phyloP scores from a whole-genome alignment of 1,140 invertebrate genomes.

The Lordiphosa collinella region DNA sequence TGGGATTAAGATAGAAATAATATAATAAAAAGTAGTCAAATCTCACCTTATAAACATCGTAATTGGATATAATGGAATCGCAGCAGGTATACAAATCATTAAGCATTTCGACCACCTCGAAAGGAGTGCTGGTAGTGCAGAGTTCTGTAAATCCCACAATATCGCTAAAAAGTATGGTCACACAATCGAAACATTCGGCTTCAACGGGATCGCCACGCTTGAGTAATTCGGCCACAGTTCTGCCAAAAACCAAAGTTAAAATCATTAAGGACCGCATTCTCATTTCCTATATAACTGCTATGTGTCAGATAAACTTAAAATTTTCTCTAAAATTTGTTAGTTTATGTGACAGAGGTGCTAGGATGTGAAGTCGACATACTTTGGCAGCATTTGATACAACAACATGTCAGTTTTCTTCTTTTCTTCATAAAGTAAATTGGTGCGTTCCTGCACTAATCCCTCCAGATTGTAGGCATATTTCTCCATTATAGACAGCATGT shows the following conservation, averaged over 20 bases:
- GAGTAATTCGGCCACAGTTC: slow-evolving; percentile 93
- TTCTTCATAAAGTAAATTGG: slow-evolving; percentile 93
- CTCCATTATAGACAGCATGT: slow-evolving; percentile 96
- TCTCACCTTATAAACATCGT: slow-evolving; percentile 92
- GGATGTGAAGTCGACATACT: too few relatives aligned
- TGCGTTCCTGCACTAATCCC: slow-evolving; percentile 92
- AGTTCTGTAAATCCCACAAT: slow-evolving; percentile 98
- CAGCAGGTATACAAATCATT: slow-evolving; percentile 96
- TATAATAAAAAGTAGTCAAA: too few relatives aligned
- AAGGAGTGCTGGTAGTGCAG: slow-evolving; percentile 91
- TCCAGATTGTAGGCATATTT: slow-evolving; percentile 97
- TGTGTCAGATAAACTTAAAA: too few relatives aligned
- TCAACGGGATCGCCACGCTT: slow-evolving; percentile 91
- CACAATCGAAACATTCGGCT: slow-evolving; percentile 92
- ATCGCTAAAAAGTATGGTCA: slow-evolving; percentile 94
- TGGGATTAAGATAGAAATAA: too few relatives aligned
- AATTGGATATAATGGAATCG: slow-evolving; percentile 93
- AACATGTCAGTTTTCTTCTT: slow-evolving; percentile 96
- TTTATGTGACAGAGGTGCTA: too few relatives aligned
- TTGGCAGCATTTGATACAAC: slow-evolving; percentile 93
- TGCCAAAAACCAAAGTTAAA: slow-evolving; percentile 78
- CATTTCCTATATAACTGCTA: too few relatives aligned
- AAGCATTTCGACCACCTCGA: slow-evolving; percentile 92
- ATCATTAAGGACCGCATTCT: too few relatives aligned
- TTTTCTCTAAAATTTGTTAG: too few relatives aligned